A percentile compares a stretch with the other conserved stretches of the same genome.
Conservation (phyloP, 2,797 vertebrate genomes). For the Oreonectes daqikongensis region DNA sequence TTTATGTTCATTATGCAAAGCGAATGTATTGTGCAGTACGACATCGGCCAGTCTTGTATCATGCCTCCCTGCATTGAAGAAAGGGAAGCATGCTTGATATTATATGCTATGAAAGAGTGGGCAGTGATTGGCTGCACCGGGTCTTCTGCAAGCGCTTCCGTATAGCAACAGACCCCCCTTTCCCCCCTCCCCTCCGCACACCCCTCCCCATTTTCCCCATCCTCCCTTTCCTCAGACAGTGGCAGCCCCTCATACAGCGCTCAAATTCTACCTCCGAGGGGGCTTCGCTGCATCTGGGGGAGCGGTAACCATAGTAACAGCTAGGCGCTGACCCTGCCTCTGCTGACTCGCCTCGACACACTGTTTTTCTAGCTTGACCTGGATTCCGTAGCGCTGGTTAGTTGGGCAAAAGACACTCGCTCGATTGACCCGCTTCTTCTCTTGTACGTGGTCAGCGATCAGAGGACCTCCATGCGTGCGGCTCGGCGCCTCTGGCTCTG, state of each 20-base stretch:
- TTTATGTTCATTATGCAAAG: neutral
- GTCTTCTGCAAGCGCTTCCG: constrained; percentile 76
- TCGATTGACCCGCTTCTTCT: constrained; percentile 37
- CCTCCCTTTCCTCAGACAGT: constrained; percentile 48
- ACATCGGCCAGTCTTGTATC: constrained; percentile 46
- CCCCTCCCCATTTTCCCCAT: constrained; percentile 35
- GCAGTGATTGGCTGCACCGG: constrained; percentile 71
- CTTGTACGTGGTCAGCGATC: neutral
- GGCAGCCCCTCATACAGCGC: constrained; percentile 35
- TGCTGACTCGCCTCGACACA: constrained; percentile 10
- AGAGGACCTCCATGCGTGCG: constrained; percentile 4
- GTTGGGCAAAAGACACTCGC: constrained; percentile 4
- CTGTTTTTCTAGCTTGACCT: constrained; percentile 48
- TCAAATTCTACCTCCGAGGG: constrained; percentile 36
- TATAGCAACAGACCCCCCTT: constrained; percentile 80
- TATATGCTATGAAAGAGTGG: constrained; percentile 78
- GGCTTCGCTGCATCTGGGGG: constrained; percentile 50
- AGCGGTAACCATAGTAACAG: constrained; percentile 54
- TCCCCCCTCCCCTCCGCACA: constrained; percentile 61
- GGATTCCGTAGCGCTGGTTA: constrained; percentile 38
- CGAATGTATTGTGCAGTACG: neutral
- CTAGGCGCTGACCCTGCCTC: constrained; percentile 35
- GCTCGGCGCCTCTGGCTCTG: constrained; percentile 29
- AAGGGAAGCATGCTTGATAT: constrained; percentile 71
- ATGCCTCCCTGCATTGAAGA: constrained; percentile 63